phyloP scores from a whole-genome alignment of 2,888 invertebrate species.

The Omphaloscelis lunosa region DNA sequence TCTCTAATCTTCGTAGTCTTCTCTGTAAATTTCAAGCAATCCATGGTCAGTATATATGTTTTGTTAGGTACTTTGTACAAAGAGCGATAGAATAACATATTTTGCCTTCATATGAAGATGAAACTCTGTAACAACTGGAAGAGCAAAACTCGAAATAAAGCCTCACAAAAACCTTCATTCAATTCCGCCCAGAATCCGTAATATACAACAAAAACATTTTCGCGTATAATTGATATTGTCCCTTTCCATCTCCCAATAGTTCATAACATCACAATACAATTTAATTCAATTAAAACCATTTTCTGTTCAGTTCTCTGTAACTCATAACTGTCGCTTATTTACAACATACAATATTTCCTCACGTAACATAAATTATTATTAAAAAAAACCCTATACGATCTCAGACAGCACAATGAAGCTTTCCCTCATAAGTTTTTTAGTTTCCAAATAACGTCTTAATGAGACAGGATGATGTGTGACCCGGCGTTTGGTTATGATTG shows the following conservation, averaged over 20 bases:
- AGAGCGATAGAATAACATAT: not conserved
- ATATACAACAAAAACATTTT: conserved; percentile 36
- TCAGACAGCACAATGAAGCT: conserved; percentile 70
- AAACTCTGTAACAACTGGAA: not conserved
- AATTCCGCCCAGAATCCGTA: conserved; percentile 4
- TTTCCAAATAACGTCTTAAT: conserved; percentile 79
- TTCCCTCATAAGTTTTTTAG: conserved; percentile 72
- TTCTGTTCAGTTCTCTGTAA: conserved; percentile 53
- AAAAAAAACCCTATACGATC: conserved; percentile 52
- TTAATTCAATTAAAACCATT: conserved; percentile 65
- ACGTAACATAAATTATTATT: conserved; percentile 61
- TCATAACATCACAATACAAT: conserved; percentile 55
- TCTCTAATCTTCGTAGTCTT: not conserved
- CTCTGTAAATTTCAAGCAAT: not conserved
- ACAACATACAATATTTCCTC: conserved; percentile 59
- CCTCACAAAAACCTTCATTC: not conserved
- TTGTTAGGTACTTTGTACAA: not conserved
- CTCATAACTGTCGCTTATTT: conserved; percentile 60
- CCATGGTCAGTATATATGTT: not conserved
- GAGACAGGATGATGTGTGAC: conserved; percentile 80
- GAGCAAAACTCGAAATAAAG: not conserved
- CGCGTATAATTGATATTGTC: conserved; percentile 54
- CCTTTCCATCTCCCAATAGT: conserved; percentile 29
- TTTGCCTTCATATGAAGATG: not conserved
- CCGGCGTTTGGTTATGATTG: conserved; percentile 69